Evolutionary conservation across 1,140 invertebrate genomes (phyloP), one percentile per base, ranked within the genome.

Genomic region (Microplitis mediator): DNA sequence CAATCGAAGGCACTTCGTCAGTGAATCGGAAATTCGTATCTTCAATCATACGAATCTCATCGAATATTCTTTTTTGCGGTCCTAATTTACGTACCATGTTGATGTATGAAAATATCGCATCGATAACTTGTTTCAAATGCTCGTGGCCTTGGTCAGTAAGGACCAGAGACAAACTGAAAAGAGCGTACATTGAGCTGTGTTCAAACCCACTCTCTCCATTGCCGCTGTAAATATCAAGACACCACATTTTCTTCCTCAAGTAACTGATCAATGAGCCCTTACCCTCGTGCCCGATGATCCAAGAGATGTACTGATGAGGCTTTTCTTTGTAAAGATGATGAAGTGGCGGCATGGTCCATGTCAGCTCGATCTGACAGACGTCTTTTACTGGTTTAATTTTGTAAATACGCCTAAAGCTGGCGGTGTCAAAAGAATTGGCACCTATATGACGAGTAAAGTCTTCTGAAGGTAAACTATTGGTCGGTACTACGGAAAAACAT

Each of bases 281-380:
- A 2, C 96, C 96, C 86, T 98, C 95, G 82, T 98, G 93, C 0
- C 95, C 96, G 4, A 98, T 85, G 4, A 98, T 83, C 85, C 92
- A 95, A 0, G 93, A 92, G 0, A 98, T 80, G 77, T 97, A 96
- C 60, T 93, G 88, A 72, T 94, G 89, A 0, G 94, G 93, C 84
- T 95, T 95, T 34, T 88, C 89, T 82, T 91, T 91, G 81, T 96
- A 97, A 14, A 92, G 87, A 58, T 92, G 83, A 71, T 90, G 81
- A n/a, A 94, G 81, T 1, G 93, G 89, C n/a, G 94, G 93, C 85
- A 96, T 89, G 6, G 91, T 88, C 95, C 95, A 97, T 4, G 90
- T 93, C 5, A 97, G 80, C 73, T 93, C 90, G 9, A 96, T 76
- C 91, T 91, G 88, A 74, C 90, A 90, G 14, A 90, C 81, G 80